These are phyloP conservation scores for Netelia virgata DNA, from an alignment of 2,888 invertebrate genomes.

Conservation along the genomic window DNA sequence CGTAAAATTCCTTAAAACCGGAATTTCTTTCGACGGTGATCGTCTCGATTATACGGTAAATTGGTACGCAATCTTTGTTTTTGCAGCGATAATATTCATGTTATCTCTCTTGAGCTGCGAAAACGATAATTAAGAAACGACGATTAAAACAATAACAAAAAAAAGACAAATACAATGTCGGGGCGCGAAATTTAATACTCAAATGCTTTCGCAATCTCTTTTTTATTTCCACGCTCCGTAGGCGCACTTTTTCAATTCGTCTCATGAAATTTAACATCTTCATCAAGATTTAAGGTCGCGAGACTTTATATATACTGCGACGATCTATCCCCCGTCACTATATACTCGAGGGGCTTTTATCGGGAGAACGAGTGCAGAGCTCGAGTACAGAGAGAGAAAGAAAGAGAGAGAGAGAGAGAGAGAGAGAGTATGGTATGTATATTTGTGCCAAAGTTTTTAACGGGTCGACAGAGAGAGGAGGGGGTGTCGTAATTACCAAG, in stretches of 20 bases:
- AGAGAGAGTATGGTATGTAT: constrained; percentile 74
- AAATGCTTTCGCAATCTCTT: constrained; percentile 55
- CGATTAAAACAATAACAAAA: constrained; percentile 15
- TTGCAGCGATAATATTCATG: background rate
- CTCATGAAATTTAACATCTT: constrained; percentile 71
- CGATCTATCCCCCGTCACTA: constrained; percentile 66
- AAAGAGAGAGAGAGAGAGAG: constrained; percentile 12
- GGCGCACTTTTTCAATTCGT: constrained; percentile 68
- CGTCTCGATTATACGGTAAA: no score
- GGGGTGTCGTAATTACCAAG: constrained; percentile 82
- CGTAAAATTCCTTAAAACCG: no score
- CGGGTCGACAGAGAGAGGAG: constrained; percentile 40
- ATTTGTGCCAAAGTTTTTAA: constrained; percentile 75
- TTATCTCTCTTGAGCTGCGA: background rate
- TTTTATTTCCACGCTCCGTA: constrained; percentile 54
- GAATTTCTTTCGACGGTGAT: no score
- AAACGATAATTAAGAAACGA: background rate
- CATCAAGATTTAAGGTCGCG: constrained; percentile 71
- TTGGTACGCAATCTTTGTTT: no score
- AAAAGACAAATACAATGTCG: constrained; percentile 33
- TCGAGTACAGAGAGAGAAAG: background rate
- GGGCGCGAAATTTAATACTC: constrained; percentile 52
- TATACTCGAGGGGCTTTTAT: constrained; percentile 68
- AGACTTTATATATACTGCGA: constrained; percentile 52
- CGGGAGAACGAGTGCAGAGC: constrained; percentile 57